Evolutionary conservation across 2,888 invertebrate genomes (phyloP).

Genomic region (Leptinotarsa peninsularis): DNA sequence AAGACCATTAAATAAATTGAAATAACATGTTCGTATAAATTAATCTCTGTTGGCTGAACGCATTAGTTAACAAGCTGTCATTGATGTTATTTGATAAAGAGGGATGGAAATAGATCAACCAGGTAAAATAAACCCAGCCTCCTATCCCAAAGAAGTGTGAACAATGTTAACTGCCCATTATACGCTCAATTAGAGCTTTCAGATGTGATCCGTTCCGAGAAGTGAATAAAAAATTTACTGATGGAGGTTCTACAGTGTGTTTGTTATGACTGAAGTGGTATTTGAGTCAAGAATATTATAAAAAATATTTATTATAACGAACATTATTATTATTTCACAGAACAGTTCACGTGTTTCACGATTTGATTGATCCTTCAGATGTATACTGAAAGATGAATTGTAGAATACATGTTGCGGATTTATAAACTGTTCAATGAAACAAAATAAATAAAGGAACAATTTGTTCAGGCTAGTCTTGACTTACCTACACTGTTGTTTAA

Average conservation of each 20-base stretch:
- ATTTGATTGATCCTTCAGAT: too few relatives aligned
- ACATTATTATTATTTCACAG: too few relatives aligned
- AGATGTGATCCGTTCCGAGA: constrained; percentile 9
- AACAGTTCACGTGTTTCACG: too few relatives aligned
- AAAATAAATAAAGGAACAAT: too few relatives aligned
- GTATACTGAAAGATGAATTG: too few relatives aligned
- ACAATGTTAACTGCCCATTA: constrained; percentile 38
- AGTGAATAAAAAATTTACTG: constrained; percentile 8
- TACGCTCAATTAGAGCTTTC: constrained; percentile 34
- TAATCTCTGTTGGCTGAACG: constrained; percentile 3
- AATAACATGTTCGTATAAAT: constrained; percentile 4
- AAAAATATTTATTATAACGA: too few relatives aligned
- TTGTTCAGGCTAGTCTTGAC: too few relatives aligned
- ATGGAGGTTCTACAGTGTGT: background rate
- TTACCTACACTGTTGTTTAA: too few relatives aligned
- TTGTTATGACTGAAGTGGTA: too few relatives aligned
- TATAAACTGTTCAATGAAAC: too few relatives aligned
- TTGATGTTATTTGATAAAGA: constrained; percentile 28
- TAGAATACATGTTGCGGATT: too few relatives aligned
- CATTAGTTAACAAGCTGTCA: constrained; percentile 30
- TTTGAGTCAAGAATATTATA: too few relatives aligned
- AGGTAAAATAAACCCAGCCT: constrained; percentile 22
- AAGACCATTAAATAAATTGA: constrained; percentile 1
- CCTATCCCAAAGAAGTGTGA: constrained; percentile 32
- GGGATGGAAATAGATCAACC: constrained; percentile 25